These are phyloP conservation scores for Probosciger aterrimus DNA, from an alignment of 2,113 vertebrate species.

Conservation along the genomic window DNA sequence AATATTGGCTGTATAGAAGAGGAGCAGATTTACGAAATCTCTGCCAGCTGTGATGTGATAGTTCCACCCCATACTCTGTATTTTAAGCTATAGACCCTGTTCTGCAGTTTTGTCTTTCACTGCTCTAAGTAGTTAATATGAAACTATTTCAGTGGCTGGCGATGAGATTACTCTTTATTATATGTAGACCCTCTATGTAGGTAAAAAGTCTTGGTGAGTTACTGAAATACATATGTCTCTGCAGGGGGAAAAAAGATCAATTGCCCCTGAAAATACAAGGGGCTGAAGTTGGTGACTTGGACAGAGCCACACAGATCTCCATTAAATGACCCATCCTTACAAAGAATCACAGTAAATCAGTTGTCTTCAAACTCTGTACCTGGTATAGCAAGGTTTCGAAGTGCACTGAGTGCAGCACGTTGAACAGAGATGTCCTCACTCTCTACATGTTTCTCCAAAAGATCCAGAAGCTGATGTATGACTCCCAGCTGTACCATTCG, in stretches of 20 bases:
- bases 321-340: background rate
- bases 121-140: background rate
- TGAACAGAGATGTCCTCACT: constrained; percentile 82
- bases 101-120: background rate
- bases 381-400: constrained; percentile 84
- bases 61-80: background rate
- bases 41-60: background rate
- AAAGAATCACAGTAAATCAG: no score
- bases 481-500: constrained; percentile 84
- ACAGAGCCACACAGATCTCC: background rate
- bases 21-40: background rate
- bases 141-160: background rate
- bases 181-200: background rate
- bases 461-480: constrained; percentile 82
- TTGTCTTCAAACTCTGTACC: constrained; percentile 53
- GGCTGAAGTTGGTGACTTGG: background rate
- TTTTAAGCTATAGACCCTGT: background rate
- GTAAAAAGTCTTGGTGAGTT: background rate
- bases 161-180: background rate
- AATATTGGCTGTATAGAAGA: background rate
- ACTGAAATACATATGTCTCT: background rate
- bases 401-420: constrained; percentile 85
- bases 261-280: background rate
- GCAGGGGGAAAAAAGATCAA: background rate
- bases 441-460: constrained; percentile 80